Evolutionary conservation across 1,140 invertebrate genomes (phyloP).

Genomic region (Macrosteles quadrilineatus): DNA sequence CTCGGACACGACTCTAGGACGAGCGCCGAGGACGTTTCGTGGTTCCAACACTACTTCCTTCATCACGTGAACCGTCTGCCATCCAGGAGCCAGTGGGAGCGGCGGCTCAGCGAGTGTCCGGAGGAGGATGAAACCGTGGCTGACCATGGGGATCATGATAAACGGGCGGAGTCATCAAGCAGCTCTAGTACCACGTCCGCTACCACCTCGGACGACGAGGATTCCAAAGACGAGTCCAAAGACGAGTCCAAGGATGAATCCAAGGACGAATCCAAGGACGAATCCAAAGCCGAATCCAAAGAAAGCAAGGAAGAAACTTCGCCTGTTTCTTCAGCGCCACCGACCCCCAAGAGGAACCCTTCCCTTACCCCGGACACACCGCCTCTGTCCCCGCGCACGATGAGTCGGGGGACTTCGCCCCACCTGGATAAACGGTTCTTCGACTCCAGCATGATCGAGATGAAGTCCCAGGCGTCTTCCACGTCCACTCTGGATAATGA

Average conservation of each 20-base stretch:
- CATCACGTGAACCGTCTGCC: conserved; percentile 68
- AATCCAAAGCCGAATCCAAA: conserved; percentile 5
- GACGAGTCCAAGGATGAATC: neutral
- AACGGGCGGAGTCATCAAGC: neutral
- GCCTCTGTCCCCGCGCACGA: conserved; percentile 38
- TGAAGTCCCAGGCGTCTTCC: conserved; percentile 70
- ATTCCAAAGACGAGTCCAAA: too few species aligned
- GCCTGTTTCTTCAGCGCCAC: conserved; percentile 37
- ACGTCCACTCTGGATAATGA: conserved; percentile 60
- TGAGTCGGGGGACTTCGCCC: conserved; percentile 48
- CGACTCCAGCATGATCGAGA: conserved; percentile 76
- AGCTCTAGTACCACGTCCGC: conserved; percentile 34
- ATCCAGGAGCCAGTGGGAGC: conserved; percentile 50
- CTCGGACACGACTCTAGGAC: conserved; percentile 60
- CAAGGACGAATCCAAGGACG: neutral
- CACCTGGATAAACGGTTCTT: conserved; percentile 79
- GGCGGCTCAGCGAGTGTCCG: conserved; percentile 76
- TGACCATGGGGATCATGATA: conserved; percentile 4
- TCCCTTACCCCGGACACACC: conserved; percentile 48
- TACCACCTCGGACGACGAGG: conserved; percentile 48
- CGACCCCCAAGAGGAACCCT: conserved; percentile 50
- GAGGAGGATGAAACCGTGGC: conserved; percentile 75
- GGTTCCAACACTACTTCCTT: conserved; percentile 72
- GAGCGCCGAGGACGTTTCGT: conserved; percentile 63
- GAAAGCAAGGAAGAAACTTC: neutral